A percentile compares a stretch with the other conserved stretches of the same genome.
These are phyloP conservation scores for Crotalus horridus DNA, from an alignment of 2,113 vertebrate genomes.

Conservation along the genomic window DNA sequence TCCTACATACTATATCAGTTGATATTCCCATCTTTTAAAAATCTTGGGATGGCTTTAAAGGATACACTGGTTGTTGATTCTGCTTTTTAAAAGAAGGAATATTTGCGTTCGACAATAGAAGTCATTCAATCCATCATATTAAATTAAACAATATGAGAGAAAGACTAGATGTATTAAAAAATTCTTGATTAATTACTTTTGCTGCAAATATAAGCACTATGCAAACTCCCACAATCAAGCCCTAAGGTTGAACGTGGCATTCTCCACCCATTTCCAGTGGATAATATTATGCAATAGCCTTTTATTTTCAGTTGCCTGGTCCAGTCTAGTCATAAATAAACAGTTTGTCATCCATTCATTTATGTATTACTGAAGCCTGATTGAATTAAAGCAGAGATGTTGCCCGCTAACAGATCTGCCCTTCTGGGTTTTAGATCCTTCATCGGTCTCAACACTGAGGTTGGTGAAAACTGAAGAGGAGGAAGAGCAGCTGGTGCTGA, in stretches of 20 bases:
- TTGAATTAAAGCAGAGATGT: not conserved
- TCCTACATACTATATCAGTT: not conserved
- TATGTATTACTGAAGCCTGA: not conserved
- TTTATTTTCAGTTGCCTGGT: not conserved
- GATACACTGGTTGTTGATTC: not conserved
- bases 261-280: not conserved
- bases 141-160: not conserved
- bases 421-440: not conserved
- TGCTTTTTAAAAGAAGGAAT: not conserved
- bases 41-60: not conserved
- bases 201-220: not conserved
- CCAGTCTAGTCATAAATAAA: not conserved
- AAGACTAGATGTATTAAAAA: not conserved
- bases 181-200: not conserved
- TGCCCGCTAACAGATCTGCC: not conserved
- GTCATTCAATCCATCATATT: not conserved
- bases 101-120: not conserved
- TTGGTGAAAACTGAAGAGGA: not conserved
- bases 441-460: not conserved
- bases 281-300: not conserved
- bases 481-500: not conserved
- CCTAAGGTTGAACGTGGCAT: not conserved
- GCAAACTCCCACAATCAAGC: not conserved
- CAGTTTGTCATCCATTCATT: not conserved
- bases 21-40: not conserved